Evolutionary conservation across 1,140 invertebrate species (phyloP), one percentile per base, ranked within the genome.

Genomic region (Chionoecetes opilio): DNA sequence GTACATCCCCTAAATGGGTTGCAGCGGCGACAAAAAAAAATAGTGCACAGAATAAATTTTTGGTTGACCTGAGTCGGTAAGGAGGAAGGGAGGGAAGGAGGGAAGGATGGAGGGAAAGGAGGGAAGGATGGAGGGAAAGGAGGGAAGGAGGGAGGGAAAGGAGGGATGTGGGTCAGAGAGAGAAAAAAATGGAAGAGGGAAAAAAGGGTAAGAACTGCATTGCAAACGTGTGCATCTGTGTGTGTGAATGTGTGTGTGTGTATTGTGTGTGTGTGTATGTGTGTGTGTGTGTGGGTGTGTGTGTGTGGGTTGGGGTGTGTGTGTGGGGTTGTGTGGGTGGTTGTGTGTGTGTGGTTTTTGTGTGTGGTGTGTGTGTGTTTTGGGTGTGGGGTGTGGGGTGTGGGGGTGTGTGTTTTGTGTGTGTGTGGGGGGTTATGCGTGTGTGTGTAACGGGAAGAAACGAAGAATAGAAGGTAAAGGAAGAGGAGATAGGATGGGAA

Each of bases 221-320:
- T 75, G 63, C 63, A 75, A 75, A 75, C 63, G 63, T 17, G 63
- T 75, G 63, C 63, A 75, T 75, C 63, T 75, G 63, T 75, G 63
- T 75, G 21, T 75, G 63, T 75, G 63, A n/a, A 5, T 26, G 63
- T 26, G 63, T 26, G 63, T 26, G 63, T n/a, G 63, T 26, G 63
- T 26, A 26, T 26, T 26, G 63, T 75, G 63, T 75, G 63, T 75
- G 63, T 75, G 63, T 75, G 63, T 75, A 21, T 75, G 53, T 26
- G 53, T 75, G 53, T 75, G 53, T 75, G 53, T 75, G 53, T 75
- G 53, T 75, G 53, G 8, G 63, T 75, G 63, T 75, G 63, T 75
- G 63, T 75, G 63, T 75, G 21, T n/a, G n/a, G n/a, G n/a, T n/a
- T n/a, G n/a, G n/a, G n/a, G 63, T 75, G 63, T 75, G 63, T 75